Evolutionary conservation across 2,888 invertebrate species (phyloP), one percentile per base, ranked within the genome.

Genomic region (Cartodere bifasciata): DNA sequence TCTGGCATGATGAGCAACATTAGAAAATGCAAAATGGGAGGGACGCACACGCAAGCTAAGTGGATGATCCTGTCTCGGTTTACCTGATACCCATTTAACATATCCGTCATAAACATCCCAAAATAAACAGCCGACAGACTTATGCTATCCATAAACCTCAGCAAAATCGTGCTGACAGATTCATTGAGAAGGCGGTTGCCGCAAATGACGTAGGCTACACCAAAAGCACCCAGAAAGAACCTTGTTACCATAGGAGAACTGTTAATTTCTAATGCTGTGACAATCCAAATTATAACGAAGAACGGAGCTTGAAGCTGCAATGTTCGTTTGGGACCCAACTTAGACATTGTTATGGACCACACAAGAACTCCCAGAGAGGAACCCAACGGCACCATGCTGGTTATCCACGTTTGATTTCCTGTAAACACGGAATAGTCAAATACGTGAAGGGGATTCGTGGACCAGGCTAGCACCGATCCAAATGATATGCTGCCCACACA

Each of bases 171-270:
- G 21, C 49, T 46, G 2, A 45, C 42, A 1, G 43, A 39, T 23
- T 49, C 44, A 2, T 38, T 28, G 12, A 50, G 28, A 13, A 49
- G 33, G 10, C 37, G 32, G 29, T 50, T 47, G 5, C 48, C 46
- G 15, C 43, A 39, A 3, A 42, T 40, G 2, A 43, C 22, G 28
- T 48, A 42, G 13, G 40, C 31, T 10, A 47, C 37, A 3, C 43
- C 38, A n/a, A 47, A 40, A 23, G 50, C 44, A 2, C 48, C 50
- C 23, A 41, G 34, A 23, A 47, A 42, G 16, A 49, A 46, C 20
- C 46, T 36, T 25, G 36, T 34, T 4, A 5, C 34, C 11, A 22
- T 22, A 11, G 9, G n/a, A 13, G 26, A 24, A 5, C 5, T 17
- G 6, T 7, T 7, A 4, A 23, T 32, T 2, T 28, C 29, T 5